Percentiles rank a stretch among this genome's conserved stretches.
Conservation (phyloP, 2,797 vertebrate species). For the Carapus acus region DNA sequence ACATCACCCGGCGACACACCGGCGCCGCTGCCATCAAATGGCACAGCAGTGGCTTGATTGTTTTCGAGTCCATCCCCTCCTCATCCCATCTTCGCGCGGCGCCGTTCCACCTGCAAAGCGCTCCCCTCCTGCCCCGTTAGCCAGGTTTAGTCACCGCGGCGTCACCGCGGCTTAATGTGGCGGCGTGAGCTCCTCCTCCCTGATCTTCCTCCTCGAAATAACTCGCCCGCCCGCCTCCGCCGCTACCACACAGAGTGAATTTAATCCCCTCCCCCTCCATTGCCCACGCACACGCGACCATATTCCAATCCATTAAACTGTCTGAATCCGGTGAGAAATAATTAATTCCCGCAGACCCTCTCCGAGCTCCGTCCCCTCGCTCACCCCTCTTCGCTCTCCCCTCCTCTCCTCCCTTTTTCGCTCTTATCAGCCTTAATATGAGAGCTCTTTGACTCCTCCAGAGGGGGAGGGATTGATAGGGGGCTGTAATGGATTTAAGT, state of each 20-base stretch:
- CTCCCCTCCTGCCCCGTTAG: neutral
- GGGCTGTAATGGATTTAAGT: conserved; percentile 65
- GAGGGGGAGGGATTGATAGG: conserved; percentile 30
- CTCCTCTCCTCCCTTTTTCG: conserved; percentile 7
- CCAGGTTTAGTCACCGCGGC: conserved; percentile 3
- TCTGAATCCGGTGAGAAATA: conserved; percentile 59
- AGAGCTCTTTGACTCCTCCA: conserved; percentile 53
- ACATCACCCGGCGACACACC: too few species aligned
- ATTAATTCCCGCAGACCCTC: conserved; percentile 52
- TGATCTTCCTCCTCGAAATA: conserved; percentile 33
- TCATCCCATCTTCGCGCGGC: too few species aligned
- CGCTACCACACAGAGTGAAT: conserved; percentile 7
- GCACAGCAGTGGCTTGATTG: too few species aligned
- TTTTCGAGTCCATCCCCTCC: too few species aligned
- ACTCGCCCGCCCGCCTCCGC: conserved; percentile 1
- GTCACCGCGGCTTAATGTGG: conserved; percentile 17
- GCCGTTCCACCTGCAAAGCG: too few species aligned
- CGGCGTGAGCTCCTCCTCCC: conserved; percentile 7
- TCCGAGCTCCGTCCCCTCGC: conserved; percentile 18
- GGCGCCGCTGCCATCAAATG: too few species aligned
- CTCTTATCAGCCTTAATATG: conserved; percentile 56
- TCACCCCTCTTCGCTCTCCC: conserved; percentile 12
- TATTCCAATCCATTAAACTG: conserved; percentile 38
- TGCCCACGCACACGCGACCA: conserved; percentile 2
- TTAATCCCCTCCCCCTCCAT: too few species aligned